Evolutionary conservation across 1,140 invertebrate species (phyloP), one percentile per base, ranked within the genome.

Genomic region (Papilio machaon): DNA sequence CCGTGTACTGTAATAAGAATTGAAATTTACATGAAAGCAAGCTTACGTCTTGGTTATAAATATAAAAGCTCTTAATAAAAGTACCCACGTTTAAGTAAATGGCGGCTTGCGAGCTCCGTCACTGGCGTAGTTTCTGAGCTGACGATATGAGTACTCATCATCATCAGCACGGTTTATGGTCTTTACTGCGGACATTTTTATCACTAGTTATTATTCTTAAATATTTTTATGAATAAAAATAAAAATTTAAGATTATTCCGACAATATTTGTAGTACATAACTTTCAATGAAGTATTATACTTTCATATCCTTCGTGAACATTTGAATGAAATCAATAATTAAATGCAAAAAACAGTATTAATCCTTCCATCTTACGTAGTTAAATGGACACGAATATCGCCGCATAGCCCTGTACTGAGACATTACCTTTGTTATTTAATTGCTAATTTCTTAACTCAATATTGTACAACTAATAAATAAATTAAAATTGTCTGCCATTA

Each of bases 1-100:
- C 64, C 46, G 23, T 76, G 19, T 76, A 76, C 46, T 76, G 74
- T 52, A 76, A 76, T 76, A 76, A 52, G 74, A 49, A 76, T 47
- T 49, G 74, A 76, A 76, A 76, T 76, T 76, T 76, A 76, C 46
- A 76, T 49, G 46, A 52, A 76, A 76, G 46, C 74, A 76, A n/a
- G 74, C 46, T 74, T 49, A 74, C 47, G 46, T 47, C 46, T 23
- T 11, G 47, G 47, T 49, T 30, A 76, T 76, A 76, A 76, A 76
- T 76, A 76, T 74, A 19, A 74, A 70, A 70, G 64, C 64, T 70
- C 64, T 70, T 70, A 70, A 70, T 70, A 70, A 70, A 70, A 70
- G 64, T 70, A 70, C 30, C 64, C 64, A 70, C 64, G 64, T 70
- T 70, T 70, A 70, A 70, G 64, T 70, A 70, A 70, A 70, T 38